Evolutionary conservation across 2,113 vertebrate genomes (phyloP).

Genomic region (Ceyx cyanopectus): DNA sequence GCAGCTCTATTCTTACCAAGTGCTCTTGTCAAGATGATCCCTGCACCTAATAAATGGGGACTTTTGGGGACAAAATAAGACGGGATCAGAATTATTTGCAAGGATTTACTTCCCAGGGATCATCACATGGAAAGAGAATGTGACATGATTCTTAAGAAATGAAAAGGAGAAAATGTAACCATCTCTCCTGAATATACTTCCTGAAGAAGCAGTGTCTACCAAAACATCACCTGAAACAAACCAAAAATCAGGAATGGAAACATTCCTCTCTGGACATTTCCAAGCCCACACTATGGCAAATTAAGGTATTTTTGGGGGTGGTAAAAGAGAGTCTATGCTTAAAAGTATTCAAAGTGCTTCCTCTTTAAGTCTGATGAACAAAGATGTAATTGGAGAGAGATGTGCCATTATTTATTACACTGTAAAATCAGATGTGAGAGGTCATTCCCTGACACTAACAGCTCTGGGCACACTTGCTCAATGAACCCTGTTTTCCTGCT

Average conservation of each 20-base stretch:
- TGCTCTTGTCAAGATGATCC: neutral
- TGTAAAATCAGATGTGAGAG: conserved; percentile 44
- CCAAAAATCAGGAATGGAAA: neutral
- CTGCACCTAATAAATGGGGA: neutral
- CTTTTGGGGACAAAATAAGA: neutral
- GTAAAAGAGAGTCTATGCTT: neutral
- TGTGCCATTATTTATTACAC: neutral
- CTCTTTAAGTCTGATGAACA: neutral
- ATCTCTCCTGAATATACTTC: neutral
- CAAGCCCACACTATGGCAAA: neutral
- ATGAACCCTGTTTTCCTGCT: conserved; percentile 42
- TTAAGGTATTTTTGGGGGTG: neutral
- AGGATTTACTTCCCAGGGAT: neutral
- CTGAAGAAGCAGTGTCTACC: neutral
- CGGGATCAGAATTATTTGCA: neutral
- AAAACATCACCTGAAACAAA: neutral
- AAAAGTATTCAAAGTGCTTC: neutral
- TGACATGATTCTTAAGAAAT: neutral
- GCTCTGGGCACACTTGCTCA: conserved; percentile 32
- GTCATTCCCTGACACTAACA: conserved; percentile 31
- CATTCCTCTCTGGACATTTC: neutral
- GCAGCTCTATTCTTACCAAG: neutral
- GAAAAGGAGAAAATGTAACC: neutral
- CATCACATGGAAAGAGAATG: neutral
- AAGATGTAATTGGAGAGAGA: neutral